Percentiles rank a stretch among this genome's conserved stretches.
These are phyloP conservation scores for Agelastica alni DNA, from an alignment of 2,888 invertebrate species.

Conservation along the genomic window DNA sequence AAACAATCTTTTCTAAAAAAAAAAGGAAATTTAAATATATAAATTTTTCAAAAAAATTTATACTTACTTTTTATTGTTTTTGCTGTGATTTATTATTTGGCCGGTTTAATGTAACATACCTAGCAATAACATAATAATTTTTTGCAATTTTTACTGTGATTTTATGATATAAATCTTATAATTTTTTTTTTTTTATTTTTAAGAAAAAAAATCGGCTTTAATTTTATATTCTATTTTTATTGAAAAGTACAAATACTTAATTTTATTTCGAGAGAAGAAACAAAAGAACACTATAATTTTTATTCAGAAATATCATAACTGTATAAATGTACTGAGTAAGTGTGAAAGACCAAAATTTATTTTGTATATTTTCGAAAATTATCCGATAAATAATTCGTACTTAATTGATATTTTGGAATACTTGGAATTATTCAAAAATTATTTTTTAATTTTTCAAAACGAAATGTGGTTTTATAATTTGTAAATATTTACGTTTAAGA, in stretches of 20 bases:
- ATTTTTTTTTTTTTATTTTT: slow-evolving; percentile 39
- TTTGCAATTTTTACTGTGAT: slow-evolving; percentile 48
- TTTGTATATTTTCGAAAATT: slow-evolving; percentile 31
- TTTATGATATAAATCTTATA: slow-evolving; percentile 38
- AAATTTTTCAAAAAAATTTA: slow-evolving; percentile 35
- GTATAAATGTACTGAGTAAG: slow-evolving; percentile 34
- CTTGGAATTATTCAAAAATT: slow-evolving; percentile 17
- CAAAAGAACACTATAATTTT: slow-evolving; percentile 25
- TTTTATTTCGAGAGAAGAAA: slow-evolving; percentile 32
- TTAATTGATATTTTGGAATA: slow-evolving; percentile 27
- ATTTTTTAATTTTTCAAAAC: slow-evolving; percentile 21
- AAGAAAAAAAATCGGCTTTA: slow-evolving; percentile 34
- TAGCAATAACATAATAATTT: slow-evolving; percentile 47
- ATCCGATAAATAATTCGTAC: slow-evolving; percentile 28
- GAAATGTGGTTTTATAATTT: slow-evolving; percentile 40
- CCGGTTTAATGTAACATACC: slow-evolving; percentile 48
- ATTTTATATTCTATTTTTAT: slow-evolving; percentile 34
- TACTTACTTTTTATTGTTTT: slow-evolving; percentile 39
- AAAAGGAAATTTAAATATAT: slow-evolving; percentile 37
- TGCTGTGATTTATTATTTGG: slow-evolving; percentile 43
- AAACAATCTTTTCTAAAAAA: slow-evolving; percentile 39
- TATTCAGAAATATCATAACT: slow-evolving; percentile 31
- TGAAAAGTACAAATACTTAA: slow-evolving; percentile 44
- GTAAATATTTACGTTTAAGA: slow-evolving; percentile 36
- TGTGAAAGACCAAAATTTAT: slow-evolving; percentile 36